Base-by-base conservation (phyloP, 2,113 vertebrate species). In the Elephas maximus region DNA sequence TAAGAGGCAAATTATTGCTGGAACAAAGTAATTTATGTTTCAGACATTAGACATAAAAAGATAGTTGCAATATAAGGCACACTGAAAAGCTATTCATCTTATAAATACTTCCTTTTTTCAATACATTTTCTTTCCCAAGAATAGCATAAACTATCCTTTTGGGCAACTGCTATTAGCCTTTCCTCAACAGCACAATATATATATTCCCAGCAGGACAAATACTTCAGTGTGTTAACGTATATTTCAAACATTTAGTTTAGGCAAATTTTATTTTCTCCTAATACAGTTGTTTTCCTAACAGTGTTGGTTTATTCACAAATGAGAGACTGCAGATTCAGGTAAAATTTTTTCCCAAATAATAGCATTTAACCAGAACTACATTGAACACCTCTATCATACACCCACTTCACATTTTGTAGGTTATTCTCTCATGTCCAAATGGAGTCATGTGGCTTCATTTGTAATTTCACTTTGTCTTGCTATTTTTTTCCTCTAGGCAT, bases 1-100 rank as follows among this genome's bases (percentile, higher is more conserved):
- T 97, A 97, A 95, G 44, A 98, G 71, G 87, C 8, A 98, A 97
- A 97, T 95, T 96, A 95, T 63, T 98, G 37, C n/a, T 45, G 87
- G 93, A 95, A 88, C 11, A 96, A 87, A 95, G 45, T 85, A 0
- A 96, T 96, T 96, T 95, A 67, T 94, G 71, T 97, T 98, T 86
- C 53, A 94, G 78, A 96, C 11, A 79, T 84, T 51, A 95, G 23
- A 90, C 2, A 12, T 93, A 1, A 94, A 65, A 95, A 97, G 48
- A 95, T 60, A 93, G 51, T n/a, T 95, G 71, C 73, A 62, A 24
- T 71, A 90, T 81, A 80, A 95, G 33, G 60, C 51, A 92, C 1
- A 45, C 10, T 33, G 87, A 94, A 97, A 96, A 88, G 7, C 1
- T 95, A 90, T n/a, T 94, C 63, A 80, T 18, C 30, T 82, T 96